Percentiles rank a stretch among this genome's conserved stretches.
These are phyloP conservation scores for Zygaena filipendulae DNA, from an alignment of 2,888 invertebrate species.

Conservation along the genomic window DNA sequence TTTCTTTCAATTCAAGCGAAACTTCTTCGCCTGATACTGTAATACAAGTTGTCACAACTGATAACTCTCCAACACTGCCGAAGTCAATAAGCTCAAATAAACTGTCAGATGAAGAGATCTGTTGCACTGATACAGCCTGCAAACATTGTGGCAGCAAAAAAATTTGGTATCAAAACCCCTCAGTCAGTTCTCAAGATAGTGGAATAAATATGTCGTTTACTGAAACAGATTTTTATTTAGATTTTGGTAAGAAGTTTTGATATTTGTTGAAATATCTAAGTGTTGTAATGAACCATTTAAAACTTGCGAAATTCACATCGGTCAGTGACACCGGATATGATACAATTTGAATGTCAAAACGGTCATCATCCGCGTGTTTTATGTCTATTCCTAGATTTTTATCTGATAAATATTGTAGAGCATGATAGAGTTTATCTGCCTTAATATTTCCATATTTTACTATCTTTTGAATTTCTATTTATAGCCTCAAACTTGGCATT, in stretches of 20 bases:
- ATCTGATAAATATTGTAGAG: not conserved
- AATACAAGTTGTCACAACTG: conserved; percentile 54
- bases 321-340: too few species aligned
- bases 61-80: conserved; percentile 48
- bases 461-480: too few species aligned
- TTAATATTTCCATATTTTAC: too few species aligned
- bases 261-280: too few species aligned
- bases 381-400: conserved; percentile 2
- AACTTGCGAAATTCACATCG: too few species aligned
- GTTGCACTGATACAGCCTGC: conserved; percentile 49
- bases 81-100: conserved; percentile 68
- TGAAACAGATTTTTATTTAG: conserved; percentile 71
- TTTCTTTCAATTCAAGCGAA: conserved; percentile 63
- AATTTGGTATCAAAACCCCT: conserved; percentile 73
- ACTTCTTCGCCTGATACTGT: conserved; percentile 64
- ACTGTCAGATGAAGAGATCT: conserved; percentile 68
- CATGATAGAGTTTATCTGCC: too few species aligned
- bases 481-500: too few species aligned
- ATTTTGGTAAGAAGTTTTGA: conserved; percentile 58
- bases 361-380: too few species aligned
- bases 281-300: too few species aligned
- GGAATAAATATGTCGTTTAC: conserved; percentile 81
- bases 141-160: conserved; percentile 64
- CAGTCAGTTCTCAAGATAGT: conserved; percentile 81
- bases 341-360: too few species aligned